Percentiles rank a stretch among this genome's conserved stretches.
Conservation (phyloP, 53 echinoderm and acorn worm species). For the Echinometra lucunter region DNA sequence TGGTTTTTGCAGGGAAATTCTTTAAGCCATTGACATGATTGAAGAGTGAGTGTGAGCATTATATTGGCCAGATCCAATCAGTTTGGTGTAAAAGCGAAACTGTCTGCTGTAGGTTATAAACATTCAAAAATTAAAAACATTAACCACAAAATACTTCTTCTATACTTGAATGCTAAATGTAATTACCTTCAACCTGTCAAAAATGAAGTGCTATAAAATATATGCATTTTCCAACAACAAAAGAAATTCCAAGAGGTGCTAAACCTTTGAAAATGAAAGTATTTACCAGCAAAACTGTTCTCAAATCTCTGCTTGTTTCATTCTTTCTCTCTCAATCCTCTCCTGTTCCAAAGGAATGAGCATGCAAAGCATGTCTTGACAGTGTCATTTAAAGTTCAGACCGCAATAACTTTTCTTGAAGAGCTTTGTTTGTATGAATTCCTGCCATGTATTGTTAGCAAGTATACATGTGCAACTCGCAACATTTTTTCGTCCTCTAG, state of each 20-base stretch:
- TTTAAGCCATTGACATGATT: neutral
- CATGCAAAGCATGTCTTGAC: constrained; percentile 35
- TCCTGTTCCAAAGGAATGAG: neutral
- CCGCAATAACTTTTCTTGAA: neutral
- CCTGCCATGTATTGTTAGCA: constrained; percentile 20
- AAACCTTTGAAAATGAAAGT: constrained; percentile 41
- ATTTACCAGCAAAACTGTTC: constrained; percentile 25
- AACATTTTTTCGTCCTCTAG: constrained; percentile 47
- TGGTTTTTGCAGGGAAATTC: neutral
- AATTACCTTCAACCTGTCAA: neutral
- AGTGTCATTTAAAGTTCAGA: constrained; percentile 56
- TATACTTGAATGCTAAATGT: neutral
- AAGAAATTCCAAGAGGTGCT: constrained; percentile 2
- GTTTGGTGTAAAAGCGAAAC: neutral
- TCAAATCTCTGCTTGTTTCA: neutral
- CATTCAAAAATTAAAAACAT: neutral
- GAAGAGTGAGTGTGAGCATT: neutral
- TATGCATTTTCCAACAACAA: neutral
- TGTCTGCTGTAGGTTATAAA: neutral
- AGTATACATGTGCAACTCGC: constrained; percentile 16
- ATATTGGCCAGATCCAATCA: neutral
- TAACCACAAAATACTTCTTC: neutral
- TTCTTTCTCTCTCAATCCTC: neutral
- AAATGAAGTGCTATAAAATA: neutral
- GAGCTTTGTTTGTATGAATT: constrained; percentile 39